Conservation (phyloP, 1,140 invertebrate genomes). For the Leguminivora glycinivorella region DNA sequence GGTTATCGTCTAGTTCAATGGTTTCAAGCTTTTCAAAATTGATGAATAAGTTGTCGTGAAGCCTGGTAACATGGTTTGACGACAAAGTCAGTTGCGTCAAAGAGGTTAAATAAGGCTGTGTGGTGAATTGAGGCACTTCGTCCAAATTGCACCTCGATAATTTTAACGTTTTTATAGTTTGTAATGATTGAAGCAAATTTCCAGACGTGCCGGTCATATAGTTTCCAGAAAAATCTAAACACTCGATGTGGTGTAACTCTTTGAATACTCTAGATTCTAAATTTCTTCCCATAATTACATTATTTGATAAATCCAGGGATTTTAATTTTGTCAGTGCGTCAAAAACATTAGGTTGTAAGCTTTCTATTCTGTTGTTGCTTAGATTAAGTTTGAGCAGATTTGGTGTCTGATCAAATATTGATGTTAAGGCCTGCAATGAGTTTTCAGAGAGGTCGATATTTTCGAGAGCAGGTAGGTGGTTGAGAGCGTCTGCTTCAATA, state of each 20-base stretch:
- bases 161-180: slow-evolving; percentile 10
- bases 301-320: slow-evolving; percentile 24
- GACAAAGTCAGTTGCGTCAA: slow-evolving; percentile 4
- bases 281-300: neutral
- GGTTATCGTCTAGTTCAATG: slow-evolving; percentile 14
- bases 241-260: neutral
- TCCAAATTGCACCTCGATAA: slow-evolving; percentile 15
- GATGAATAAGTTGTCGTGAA: neutral
- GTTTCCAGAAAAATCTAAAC: slow-evolving; percentile 23
- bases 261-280: slow-evolving; percentile 7
- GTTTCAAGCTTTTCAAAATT: neutral
- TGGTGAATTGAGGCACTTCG: slow-evolving; percentile 16
- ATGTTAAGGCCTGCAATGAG: neutral
- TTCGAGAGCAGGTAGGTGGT: neutral
- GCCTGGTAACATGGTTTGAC: neutral
- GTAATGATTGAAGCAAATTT: slow-evolving; percentile 9
- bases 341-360: slow-evolving; percentile 6
- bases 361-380: slow-evolving; percentile 4
- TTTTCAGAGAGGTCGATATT: slow-evolving; percentile 19
- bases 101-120: neutral
- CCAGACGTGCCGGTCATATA: slow-evolving; percentile 7
- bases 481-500: slow-evolving; percentile 1
- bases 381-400: slow-evolving; percentile 22
- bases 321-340: slow-evolving; percentile 21
- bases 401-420: slow-evolving; percentile 4